Conservation (phyloP, 2,113 vertebrate genomes). For the Vidua macroura region DNA sequence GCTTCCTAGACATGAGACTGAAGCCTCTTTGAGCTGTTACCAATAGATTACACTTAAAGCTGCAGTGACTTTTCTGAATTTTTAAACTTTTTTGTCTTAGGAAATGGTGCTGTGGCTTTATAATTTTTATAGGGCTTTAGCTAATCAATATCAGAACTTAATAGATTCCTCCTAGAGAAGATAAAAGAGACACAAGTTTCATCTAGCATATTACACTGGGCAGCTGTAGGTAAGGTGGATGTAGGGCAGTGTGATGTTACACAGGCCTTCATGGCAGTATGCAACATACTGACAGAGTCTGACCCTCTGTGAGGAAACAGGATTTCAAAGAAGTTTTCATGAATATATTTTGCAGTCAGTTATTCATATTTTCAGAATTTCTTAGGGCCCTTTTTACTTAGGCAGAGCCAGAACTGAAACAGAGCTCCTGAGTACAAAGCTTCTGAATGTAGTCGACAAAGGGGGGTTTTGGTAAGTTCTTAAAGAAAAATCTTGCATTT, state of each 20-base stretch:
- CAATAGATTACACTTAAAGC: not conserved
- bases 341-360: not conserved
- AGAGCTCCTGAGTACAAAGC: not conserved
- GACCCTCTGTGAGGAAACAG: not conserved
- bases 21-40: not conserved
- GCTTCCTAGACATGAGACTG: not conserved
- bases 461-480: not conserved
- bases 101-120: not conserved
- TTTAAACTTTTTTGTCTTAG: not conserved
- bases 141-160: not conserved
- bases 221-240: not conserved
- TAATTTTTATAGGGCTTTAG: not conserved
- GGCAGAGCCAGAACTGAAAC: not conserved
- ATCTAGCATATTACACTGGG: not conserved
- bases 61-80: not conserved
- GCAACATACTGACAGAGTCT: not conserved
- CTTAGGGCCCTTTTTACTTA: not conserved
- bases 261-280: accelerated
- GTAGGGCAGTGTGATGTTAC: not conserved
- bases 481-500: not conserved
- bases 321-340: not conserved
- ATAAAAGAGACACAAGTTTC: not conserved
- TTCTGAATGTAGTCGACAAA: not conserved
- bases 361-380: not conserved
- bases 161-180: not conserved